Base-by-base conservation (phyloP, 2,113 vertebrate genomes). In the Bostrychus sinensis region DNA sequence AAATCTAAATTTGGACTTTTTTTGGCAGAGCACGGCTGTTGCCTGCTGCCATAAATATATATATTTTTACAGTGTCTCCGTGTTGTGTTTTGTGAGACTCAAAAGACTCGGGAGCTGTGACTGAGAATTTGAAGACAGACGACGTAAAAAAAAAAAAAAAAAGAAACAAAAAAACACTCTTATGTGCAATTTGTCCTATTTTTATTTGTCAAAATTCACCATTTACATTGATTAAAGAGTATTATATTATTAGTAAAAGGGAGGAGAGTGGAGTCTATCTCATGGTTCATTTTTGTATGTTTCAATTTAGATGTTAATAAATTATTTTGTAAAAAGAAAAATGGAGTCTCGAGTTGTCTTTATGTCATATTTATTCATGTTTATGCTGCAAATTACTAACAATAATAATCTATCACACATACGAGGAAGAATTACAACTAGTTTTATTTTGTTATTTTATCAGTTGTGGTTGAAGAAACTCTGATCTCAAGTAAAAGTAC, bases 121-220 rank as follows among this genome's bases (percentile, higher is more conserved):
- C 93, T 88, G 84, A 89, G 89, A 83, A 83, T 90, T 89, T 90
- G 66, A 51, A 10, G 43, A 64, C 26, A n/a, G n/a, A n/a, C n/a
- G n/a, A n/a, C n/a, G n/a, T n/a, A n/a, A n/a, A n/a, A n/a, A n/a
- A n/a, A 41, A 55, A 58, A 41, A 43, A n/a, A 62, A 45, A 26
- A 55, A 37, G 59, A 59, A 62, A 91, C 91, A 92, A 32, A 34
- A 55, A 13, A 5, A 20, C 45, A 36, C 51, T 86, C 78, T 78
- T 89, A 93, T 94, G 94, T 96, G 94, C 94, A 95, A 95, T 96
- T 91, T 78, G 70, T 78, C 41, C 56, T 92, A 82, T 81, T 58
- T 66, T 53, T 94, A 83, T 78, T 82, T 84, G 79, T 94, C 70
- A 68, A 63, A 64, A 22, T 78, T 69, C n/a, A 26, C 48, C 54